Evolutionary conservation across 2,888 invertebrate species (phyloP), one percentile per base, ranked within the genome.

Genomic region (Iphiclides podalirius): DNA sequence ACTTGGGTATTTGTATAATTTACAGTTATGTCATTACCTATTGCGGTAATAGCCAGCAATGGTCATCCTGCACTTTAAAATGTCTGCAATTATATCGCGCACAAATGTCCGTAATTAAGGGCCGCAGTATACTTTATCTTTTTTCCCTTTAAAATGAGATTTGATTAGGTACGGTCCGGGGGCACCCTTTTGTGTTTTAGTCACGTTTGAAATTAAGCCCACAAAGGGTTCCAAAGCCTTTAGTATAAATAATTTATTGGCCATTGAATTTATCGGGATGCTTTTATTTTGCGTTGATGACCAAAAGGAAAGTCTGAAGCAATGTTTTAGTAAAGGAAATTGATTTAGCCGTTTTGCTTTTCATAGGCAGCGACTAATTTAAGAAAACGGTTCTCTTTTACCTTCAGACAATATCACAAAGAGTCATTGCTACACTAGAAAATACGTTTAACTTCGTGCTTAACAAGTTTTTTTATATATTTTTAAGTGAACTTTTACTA

Each of bases 111-210:
- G 34, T 49, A 43, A 42, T 52, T 23, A 48, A 43, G 43, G 46
- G 42, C 26, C 38, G 43, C 8, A 6, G 49, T 46, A 42, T 39
- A 48, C 46, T 47, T 49, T 55, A 43, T 49, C 40, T 50, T 47
- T 53, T 58, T 52, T 53, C 47, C 53, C 42, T 52, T 57, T 53
- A 42, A 53, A 57, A 56, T 53, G 52, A 55, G 54, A 61, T 60
- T 60, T 59, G 61, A 59, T 58, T 61, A 57, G 55, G 52, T 47
- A 49, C 54, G 56, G 52, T 47, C 59, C 63, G 59, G 41, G 56
- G 52, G 46, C 60, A 61, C 63, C 66, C 69, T 66, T 72, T 64
- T 60, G 63, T 64, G 61, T 67, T 66, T 62, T 59, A 61, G 63
- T 64, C 64, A 57, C 63, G 61, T 61, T 61, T 59, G 59, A 64